Conservation (phyloP, 2,113 vertebrate genomes). For the Chunga burmeisteri region DNA sequence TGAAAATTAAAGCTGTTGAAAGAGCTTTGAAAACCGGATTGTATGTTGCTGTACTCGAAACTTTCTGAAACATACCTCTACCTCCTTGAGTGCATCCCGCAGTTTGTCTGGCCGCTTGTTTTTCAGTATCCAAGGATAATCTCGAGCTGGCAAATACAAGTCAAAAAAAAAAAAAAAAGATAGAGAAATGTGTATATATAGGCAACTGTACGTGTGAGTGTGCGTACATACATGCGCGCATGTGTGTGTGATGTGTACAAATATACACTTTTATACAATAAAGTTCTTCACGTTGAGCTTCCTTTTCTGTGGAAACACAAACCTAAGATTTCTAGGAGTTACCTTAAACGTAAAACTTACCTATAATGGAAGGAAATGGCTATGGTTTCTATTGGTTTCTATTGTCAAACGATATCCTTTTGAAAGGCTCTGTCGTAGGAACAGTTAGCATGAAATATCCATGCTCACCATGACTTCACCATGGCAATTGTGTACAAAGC, state of each 20-base stretch:
- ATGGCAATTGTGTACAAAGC: neutral
- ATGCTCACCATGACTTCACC: conserved; percentile 24
- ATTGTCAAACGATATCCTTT: conserved; percentile 32
- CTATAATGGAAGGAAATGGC: conserved; percentile 18
- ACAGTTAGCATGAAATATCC: conserved; percentile 40
- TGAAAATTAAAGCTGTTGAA: conserved; percentile 95
- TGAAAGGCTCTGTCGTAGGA: conserved; percentile 44
- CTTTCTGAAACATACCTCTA: conserved; percentile 87
- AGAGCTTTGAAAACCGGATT: conserved; percentile 84
- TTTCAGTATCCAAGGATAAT: conserved; percentile 89
- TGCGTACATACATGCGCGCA: fast-evolving
- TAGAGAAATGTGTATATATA: neutral
- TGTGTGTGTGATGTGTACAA: neutral
- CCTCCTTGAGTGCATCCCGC: conserved; percentile 88
- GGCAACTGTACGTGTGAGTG: fast-evolving
- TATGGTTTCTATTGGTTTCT: conserved; percentile 28
- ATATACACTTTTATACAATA: neutral
- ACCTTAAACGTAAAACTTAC: neutral
- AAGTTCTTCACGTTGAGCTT: neutral
- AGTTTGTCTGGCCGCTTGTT: conserved; percentile 90
- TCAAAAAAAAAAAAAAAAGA: neutral
- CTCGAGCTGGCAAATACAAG: conserved; percentile 81
- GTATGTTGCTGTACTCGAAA: conserved; percentile 84
- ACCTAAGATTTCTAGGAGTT: neutral
- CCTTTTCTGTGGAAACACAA: conserved; percentile 20